These are phyloP conservation scores for Xenopus borealis DNA, from an alignment of 2,113 vertebrate species.

Conservation along the genomic window DNA sequence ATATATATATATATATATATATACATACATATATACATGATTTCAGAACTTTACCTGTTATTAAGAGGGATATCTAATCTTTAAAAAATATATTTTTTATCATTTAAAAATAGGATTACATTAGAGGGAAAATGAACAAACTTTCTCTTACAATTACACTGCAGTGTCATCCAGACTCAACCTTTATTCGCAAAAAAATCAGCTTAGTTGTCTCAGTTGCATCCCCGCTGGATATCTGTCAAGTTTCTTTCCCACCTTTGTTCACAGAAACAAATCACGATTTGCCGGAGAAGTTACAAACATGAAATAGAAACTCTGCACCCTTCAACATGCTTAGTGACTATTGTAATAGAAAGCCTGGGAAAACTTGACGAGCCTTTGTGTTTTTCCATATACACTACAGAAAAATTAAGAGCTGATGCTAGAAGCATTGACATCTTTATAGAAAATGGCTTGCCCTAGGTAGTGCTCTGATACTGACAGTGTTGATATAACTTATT, in stretches of 20 bases:
- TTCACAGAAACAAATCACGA: constrained; percentile 42
- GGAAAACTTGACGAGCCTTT: constrained; percentile 37
- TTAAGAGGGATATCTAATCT: no score
- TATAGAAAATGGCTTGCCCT: constrained; percentile 35
- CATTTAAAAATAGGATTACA: no score
- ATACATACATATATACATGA: no score
- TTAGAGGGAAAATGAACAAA: not conserved
- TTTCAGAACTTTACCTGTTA: no score
- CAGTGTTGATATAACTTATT: constrained; percentile 36
- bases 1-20: no score
- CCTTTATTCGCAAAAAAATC: constrained; percentile 13
- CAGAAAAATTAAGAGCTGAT: constrained; percentile 35
- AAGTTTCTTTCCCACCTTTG: constrained; percentile 34
- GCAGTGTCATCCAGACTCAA: constrained; percentile 18
- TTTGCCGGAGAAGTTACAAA: constrained; percentile 43
- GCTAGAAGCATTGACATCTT: constrained; percentile 41
- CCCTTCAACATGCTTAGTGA: constrained; percentile 36
- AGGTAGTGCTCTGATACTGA: constrained; percentile 28
- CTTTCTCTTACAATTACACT: constrained; percentile 18
- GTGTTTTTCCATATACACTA: constrained; percentile 25
- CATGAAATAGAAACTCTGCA: constrained; percentile 36
- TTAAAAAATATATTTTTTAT: no score
- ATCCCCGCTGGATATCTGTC: constrained; percentile 43
- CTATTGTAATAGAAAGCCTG: constrained; percentile 44
- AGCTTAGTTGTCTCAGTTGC: constrained; percentile 36